Evolutionary conservation across 2,888 invertebrate genomes (phyloP), one percentile per base, ranked within the genome.

Genomic region (Mesorhabditis belari): DNA sequence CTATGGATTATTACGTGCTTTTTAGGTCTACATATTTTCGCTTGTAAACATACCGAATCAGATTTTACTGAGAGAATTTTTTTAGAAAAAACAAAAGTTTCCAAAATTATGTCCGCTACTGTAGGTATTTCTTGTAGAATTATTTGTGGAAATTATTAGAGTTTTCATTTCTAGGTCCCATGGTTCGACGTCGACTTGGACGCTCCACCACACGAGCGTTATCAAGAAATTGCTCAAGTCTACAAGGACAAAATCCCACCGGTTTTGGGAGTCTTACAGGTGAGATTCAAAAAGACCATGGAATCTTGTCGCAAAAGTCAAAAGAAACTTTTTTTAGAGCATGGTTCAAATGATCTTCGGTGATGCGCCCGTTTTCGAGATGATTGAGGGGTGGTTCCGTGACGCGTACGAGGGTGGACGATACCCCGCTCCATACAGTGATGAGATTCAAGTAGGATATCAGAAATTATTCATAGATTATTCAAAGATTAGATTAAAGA

Each of bases 181-280:
- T 75, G 74, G 73, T 69, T 76, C 55, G 65, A 66, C 52, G 70
- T 76, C 26, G 68, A 76, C 60, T 57, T 76, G 23, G 75, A 74
- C 50, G 61, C 65, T 6, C 74, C 75, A 5, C 68, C 74, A 3
- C 64, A 66, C 44, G 63, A 67, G 49, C 61, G 75, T 5, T 75
- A 67, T 60, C 52, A 66, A 21, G 66, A 75, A 28, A 68, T 73
- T 9, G 71, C 64, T 6, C 44, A 49, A 1, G 67, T 74, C 3
- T 73, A 64, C 62, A 66, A 65, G 29, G 64, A 70, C 24, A 70
- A 69, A n/a, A 75, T 75, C 63, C 65, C 62, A 26, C 69, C 66
- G 5, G 71, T 75, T n/a, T 66, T 75, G 28, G 66, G 67, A 51
- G 66, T 72, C 24, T 55, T 75, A 0, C 60, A 60, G 28, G 71